Evolutionary conservation across 2,888 invertebrate genomes (phyloP).

Genomic region (Netelia virgata): DNA sequence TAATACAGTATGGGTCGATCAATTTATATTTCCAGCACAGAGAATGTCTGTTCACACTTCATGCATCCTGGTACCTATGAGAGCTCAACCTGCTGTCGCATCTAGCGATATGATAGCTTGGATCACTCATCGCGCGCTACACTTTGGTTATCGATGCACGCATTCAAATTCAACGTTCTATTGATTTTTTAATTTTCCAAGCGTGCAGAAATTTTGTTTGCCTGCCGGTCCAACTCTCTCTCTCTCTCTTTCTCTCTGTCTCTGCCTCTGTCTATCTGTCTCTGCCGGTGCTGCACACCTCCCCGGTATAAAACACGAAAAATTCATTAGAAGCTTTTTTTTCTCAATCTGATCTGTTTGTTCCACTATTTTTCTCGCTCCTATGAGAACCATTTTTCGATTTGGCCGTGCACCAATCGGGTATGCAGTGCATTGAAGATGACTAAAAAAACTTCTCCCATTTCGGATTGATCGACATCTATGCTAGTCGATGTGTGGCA

Average conservation of each 20-base stretch:
- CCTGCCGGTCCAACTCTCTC: background rate
- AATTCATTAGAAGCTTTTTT: conserved; percentile 42
- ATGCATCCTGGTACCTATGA: conserved; percentile 19
- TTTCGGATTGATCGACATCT: conserved; percentile 35
- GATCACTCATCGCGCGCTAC: conserved; percentile 53
- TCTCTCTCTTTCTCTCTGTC: background rate
- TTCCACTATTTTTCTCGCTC: conserved; percentile 13
- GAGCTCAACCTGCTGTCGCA: conserved; percentile 28
- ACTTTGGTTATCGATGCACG: conserved; percentile 60
- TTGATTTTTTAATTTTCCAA: conserved; percentile 67
- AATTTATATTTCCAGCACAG: conserved; percentile 60
- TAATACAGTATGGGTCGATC: conserved; percentile 57
- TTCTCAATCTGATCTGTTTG: conserved; percentile 4
- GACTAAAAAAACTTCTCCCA: background rate
- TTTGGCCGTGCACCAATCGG: conserved; percentile 26
- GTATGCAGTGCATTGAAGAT: conserved; percentile 33
- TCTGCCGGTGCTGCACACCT: background rate
- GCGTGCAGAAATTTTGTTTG: conserved; percentile 30
- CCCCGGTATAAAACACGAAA: conserved; percentile 10
- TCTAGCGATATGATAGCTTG: conserved; percentile 60
- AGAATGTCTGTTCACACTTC: conserved; percentile 34
- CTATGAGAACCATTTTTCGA: conserved; percentile 42
- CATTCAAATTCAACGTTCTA: conserved; percentile 54
- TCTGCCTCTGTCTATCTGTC: background rate
- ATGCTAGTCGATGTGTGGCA: background rate